These are phyloP conservation scores for Zenarchopterus dispar DNA, from an alignment of 2,797 vertebrate species.

Conservation along the genomic window DNA sequence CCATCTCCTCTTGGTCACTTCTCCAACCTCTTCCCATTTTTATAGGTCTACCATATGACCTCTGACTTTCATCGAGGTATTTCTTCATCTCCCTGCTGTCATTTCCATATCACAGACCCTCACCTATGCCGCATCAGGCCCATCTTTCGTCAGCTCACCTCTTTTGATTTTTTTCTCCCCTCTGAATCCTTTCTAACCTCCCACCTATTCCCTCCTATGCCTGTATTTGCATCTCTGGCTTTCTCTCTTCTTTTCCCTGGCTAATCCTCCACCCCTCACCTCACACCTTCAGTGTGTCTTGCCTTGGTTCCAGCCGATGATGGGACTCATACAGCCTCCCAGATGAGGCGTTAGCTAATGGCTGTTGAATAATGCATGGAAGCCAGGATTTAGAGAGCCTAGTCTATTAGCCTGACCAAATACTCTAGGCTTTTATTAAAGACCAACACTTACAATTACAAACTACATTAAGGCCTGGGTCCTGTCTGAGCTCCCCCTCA, in stretches of 20 bases:
- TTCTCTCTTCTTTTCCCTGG: constrained; percentile 33
- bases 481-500: constrained; percentile 56
- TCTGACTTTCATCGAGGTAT: constrained; percentile 59
- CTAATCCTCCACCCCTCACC: constrained; percentile 45
- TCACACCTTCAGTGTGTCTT: constrained; percentile 57
- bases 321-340: constrained; percentile 81
- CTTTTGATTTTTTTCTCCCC: constrained; percentile 56
- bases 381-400: constrained; percentile 80
- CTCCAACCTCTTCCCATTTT: constrained; percentile 41
- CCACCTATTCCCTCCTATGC: constrained; percentile 24
- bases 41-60: constrained; percentile 50
- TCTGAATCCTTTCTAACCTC: constrained; percentile 46
- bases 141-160: constrained; percentile 56
- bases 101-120: constrained; percentile 74
- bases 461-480: constrained; percentile 79
- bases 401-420: constrained; percentile 84
- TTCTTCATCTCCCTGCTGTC: constrained; percentile 49
- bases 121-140: constrained; percentile 51
- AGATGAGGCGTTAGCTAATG: constrained; percentile 82
- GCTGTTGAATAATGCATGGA: constrained; percentile 84
- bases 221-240: constrained; percentile 55
- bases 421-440: constrained; percentile 81
- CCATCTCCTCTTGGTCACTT: constrained; percentile 31
- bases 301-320: constrained; percentile 63
- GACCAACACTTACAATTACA: constrained; percentile 85